A percentile compares a stretch with the other conserved stretches of the same genome.
These are phyloP conservation scores for Marisa cornuarietis DNA, from an alignment of 1,140 invertebrate species.

Conservation along the genomic window DNA sequence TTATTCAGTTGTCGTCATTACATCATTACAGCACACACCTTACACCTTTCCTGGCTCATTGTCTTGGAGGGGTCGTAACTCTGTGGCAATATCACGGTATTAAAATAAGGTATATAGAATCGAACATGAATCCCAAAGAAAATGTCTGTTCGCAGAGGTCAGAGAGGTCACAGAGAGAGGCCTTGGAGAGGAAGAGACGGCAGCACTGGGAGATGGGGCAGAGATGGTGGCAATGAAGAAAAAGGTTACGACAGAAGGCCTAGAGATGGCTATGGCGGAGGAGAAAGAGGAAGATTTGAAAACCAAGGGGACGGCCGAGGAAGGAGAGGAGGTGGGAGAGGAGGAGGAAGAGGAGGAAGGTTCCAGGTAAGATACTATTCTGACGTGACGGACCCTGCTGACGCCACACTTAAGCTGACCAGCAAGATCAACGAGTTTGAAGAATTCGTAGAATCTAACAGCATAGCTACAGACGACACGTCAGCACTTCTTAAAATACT, in stretches of 20 bases:
- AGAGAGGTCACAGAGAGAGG: background rate
- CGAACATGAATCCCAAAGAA: too few relatives aligned
- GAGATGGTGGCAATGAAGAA: background rate
- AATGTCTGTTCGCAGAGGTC: background rate
- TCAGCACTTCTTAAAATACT: background rate
- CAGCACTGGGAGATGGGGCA: background rate
- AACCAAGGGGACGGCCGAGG: background rate
- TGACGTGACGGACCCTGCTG: background rate
- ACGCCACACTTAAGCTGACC: constrained; percentile 7
- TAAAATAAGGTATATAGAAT: too few relatives aligned
- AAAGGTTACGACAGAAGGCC: background rate
- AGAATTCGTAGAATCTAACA: background rate
- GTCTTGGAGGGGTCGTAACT: too few relatives aligned
- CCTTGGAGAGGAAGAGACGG: background rate
- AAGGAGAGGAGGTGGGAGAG: background rate
- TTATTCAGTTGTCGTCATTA: too few relatives aligned
- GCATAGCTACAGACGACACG: background rate
- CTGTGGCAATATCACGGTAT: too few relatives aligned
- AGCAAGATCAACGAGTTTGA: constrained; percentile 2
- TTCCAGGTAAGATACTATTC: background rate
- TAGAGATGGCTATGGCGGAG: background rate
- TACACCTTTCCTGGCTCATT: too few relatives aligned
- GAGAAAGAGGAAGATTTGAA: background rate
- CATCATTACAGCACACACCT: too few relatives aligned
- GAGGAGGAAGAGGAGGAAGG: background rate